These are phyloP conservation scores for Petrocephalus sullivani DNA, from an alignment of 2,797 vertebrate species.

Conservation along the genomic window DNA sequence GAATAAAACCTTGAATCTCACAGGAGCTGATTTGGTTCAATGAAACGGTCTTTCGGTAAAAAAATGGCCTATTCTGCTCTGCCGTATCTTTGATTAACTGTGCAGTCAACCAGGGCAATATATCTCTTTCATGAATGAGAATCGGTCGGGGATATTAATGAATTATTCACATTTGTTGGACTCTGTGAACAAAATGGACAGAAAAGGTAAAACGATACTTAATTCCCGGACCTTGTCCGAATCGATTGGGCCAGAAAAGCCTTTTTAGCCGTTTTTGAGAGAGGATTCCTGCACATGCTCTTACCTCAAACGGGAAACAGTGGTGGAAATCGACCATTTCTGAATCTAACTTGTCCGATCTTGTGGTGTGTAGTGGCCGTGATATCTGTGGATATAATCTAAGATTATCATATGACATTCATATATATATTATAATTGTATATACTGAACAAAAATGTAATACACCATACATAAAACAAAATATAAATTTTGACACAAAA, in stretches of 20 bases:
- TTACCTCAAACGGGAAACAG: slow-evolving; percentile 62
- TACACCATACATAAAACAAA: neutral
- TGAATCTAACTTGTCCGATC: slow-evolving; percentile 64
- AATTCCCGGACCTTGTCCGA: neutral
- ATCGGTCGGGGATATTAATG: neutral
- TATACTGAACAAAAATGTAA: neutral
- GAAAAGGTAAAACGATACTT: neutral
- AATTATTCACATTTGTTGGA: neutral
- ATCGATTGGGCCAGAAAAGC: neutral
- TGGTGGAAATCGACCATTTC: slow-evolving; percentile 64
- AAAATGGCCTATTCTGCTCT: neutral
- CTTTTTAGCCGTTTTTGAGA: neutral
- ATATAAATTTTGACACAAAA: neutral
- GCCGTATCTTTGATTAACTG: neutral
- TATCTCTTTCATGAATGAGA: slow-evolving; percentile 5
- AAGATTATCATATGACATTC: neutral
- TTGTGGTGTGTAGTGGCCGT: slow-evolving; percentile 70
- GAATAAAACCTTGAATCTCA: slow-evolving; percentile 6
- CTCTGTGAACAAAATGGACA: neutral
- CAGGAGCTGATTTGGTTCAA: neutral
- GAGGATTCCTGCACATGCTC: slow-evolving; percentile 6
- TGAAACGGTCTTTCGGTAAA: neutral
- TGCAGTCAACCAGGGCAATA: neutral
- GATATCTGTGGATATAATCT: slow-evolving; percentile 61
- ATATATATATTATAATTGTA: neutral